These are phyloP conservation scores for Catharus fuscescens DNA, from an alignment of 2,113 vertebrate genomes.

Conservation along the genomic window DNA sequence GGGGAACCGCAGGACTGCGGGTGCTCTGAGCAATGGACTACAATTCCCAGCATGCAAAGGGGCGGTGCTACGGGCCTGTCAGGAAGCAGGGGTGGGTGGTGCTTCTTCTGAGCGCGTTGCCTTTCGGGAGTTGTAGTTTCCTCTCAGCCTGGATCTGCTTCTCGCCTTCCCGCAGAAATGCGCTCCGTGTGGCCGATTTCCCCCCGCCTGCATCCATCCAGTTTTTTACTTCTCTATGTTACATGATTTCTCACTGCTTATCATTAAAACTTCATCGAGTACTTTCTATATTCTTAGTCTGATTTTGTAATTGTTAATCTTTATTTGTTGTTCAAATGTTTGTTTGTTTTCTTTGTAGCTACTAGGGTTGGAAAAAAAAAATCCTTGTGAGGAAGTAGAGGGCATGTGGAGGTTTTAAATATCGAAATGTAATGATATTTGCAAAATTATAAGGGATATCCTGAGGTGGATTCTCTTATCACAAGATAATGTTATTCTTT, in stretches of 20 bases:
- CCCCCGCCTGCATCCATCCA: too few relatives aligned
- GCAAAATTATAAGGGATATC: neutral
- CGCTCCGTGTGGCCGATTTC: fast-evolving
- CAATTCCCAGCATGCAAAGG: neutral
- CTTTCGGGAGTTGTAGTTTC: neutral
- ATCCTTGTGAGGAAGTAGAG: neutral
- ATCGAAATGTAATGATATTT: neutral
- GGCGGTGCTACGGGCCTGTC: fast-evolving
- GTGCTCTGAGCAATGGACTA: neutral
- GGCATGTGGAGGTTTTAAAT: neutral
- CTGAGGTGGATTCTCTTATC: neutral
- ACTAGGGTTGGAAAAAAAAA: neutral
- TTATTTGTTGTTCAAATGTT: neutral
- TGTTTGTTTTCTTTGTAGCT: neutral
- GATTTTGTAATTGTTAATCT: neutral
- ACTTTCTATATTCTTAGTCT: neutral
- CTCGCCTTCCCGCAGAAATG: fast-evolving
- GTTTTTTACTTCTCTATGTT: neutral
- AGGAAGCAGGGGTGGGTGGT: fast-evolving
- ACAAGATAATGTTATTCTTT: neutral
- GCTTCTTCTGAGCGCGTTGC: fast-evolving
- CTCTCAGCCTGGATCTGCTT: fast-evolving
- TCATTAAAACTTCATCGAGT: neutral
- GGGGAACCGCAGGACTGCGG: fast-evolving
- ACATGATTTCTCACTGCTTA: neutral